Conservation (phyloP, 2,888 invertebrate genomes). For the Acrobasis repandana region DNA sequence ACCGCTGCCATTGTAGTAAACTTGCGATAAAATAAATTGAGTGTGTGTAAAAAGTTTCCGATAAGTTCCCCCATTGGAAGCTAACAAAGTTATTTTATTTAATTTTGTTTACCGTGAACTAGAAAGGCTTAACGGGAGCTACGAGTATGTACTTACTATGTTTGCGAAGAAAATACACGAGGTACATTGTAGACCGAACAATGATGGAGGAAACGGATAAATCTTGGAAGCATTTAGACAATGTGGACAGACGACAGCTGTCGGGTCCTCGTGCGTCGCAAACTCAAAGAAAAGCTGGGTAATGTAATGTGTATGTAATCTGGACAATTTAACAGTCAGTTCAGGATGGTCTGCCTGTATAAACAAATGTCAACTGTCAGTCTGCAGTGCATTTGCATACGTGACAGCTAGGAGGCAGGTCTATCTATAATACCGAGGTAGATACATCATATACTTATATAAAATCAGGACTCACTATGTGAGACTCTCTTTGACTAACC, state of each 20-base stretch:
- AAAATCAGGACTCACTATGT: no score
- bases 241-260: constrained; percentile 18
- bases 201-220: constrained; percentile 7
- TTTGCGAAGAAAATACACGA: constrained; percentile 5
- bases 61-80: constrained; percentile 22
- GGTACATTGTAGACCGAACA: constrained; percentile 1
- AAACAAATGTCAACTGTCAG: constrained; percentile 4
- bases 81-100: constrained; percentile 25
- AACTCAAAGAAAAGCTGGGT: not conserved
- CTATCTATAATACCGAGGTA: not conserved
- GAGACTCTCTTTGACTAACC: no score
- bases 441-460: not conserved
- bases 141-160: constrained; percentile 10
- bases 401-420: not conserved
- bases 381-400: not conserved
- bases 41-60: constrained; percentile 18
- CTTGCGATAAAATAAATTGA: constrained; percentile 23
- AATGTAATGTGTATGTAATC: not conserved
- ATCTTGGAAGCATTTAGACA: constrained; percentile 12
- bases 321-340: constrained; percentile 18
- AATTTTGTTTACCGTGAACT: constrained; percentile 23
- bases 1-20: constrained; percentile 8
- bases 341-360: not conserved
- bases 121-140: constrained; percentile 19
- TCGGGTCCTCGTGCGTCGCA: constrained; percentile 1